Evolutionary conservation across 2,113 vertebrate genomes (phyloP).

Genomic region (Phasianus colchicus): DNA sequence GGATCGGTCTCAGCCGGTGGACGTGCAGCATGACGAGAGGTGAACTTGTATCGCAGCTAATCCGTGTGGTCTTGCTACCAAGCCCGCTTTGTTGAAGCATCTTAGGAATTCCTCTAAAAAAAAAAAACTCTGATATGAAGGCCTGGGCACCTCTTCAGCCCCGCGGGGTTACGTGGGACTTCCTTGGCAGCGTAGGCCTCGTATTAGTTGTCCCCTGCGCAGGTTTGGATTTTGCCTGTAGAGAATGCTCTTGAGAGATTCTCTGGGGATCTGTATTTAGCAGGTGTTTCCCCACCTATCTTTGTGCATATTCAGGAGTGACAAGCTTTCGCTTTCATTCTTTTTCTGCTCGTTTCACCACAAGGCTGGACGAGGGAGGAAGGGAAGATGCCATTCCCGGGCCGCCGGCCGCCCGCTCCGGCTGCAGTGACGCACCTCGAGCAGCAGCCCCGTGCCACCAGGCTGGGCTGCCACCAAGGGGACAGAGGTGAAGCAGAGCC

Average conservation of each 20-base stretch:
- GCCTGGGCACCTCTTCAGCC: background rate
- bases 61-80: background rate
- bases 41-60: background rate
- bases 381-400: background rate
- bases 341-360: constrained; percentile 8
- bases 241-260: background rate
- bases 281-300: constrained; percentile 30
- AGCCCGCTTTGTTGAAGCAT: constrained; percentile 42
- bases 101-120: constrained; percentile 16
- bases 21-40: background rate
- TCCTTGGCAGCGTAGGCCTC: background rate
- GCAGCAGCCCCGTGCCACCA: background rate
- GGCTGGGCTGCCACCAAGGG: background rate
- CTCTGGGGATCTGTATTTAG: background rate
- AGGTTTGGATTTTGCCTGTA: constrained; percentile 32
- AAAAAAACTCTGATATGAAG: background rate
- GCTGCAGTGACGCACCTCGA: background rate
- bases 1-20: background rate
- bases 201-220: background rate
- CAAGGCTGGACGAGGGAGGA: background rate
- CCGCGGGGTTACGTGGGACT: background rate
- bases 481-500: background rate
- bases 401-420: background rate
- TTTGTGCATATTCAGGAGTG: constrained; percentile 60
- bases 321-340: constrained; percentile 50